These are phyloP conservation scores for Lasioglossum pauxillum DNA, from an alignment of 2,888 invertebrate genomes.

Conservation along the genomic window DNA sequence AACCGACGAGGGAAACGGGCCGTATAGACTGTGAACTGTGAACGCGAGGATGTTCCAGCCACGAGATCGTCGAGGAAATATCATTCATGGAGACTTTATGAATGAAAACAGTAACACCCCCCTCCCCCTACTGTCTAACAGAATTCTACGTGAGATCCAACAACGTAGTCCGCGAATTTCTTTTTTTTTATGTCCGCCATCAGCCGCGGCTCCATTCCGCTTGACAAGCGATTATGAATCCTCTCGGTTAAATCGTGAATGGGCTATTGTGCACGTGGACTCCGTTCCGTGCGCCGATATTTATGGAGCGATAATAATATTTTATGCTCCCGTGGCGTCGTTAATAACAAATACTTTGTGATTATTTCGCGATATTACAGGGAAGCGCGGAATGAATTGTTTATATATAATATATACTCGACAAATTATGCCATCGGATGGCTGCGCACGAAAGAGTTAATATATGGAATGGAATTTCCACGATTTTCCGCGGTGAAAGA, in stretches of 20 bases:
- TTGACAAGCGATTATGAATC: constrained; percentile 7
- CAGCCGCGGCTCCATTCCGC: constrained; percentile 1
- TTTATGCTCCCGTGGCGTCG: constrained; percentile 23
- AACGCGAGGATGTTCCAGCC: not conserved
- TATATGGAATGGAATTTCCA: constrained; percentile 31
- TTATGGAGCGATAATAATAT: constrained; percentile 38
- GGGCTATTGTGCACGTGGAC: not conserved
- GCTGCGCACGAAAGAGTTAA: constrained; percentile 13
- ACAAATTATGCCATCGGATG: constrained; percentile 1
- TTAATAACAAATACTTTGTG: constrained; percentile 53
- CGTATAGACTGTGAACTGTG: not conserved
- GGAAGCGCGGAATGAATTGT: constrained; percentile 9
- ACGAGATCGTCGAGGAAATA: constrained; percentile 29
- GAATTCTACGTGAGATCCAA: constrained; percentile 35
- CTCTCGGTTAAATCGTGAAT: not conserved
- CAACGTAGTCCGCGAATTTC: constrained; percentile 20
- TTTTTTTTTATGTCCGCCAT: not conserved
- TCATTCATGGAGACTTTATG: constrained; percentile 46
- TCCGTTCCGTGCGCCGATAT: not conserved
- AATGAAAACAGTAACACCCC: constrained; percentile 41
- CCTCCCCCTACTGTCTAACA: constrained; percentile 11
- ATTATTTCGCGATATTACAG: constrained; percentile 49
- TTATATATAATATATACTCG: constrained; percentile 12
- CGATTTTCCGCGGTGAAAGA: not conserved
- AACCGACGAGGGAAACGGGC: constrained; percentile 16